phyloP scores from a whole-genome alignment of 2,888 invertebrate species.

The Norana najaformis region DNA sequence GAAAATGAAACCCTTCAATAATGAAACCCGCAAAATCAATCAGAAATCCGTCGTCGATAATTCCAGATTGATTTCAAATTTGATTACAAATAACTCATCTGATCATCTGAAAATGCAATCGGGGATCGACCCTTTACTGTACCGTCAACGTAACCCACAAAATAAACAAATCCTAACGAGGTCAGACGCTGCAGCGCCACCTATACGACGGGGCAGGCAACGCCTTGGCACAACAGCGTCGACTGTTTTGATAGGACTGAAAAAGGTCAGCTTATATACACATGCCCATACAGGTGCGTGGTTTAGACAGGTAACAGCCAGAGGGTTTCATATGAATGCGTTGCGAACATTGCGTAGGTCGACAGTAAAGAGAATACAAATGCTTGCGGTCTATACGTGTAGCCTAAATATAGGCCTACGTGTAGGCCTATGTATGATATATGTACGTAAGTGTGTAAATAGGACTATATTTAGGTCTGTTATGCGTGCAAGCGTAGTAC shows the following conservation, averaged over 20 bases:
- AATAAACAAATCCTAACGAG: background rate
- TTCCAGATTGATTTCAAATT: too few species aligned
- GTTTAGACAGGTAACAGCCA: background rate
- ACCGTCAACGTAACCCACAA: background rate
- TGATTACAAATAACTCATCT: too few species aligned
- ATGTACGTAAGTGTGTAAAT: too few species aligned
- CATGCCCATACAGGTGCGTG: background rate
- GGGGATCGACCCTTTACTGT: background rate
- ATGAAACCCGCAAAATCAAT: too few species aligned
- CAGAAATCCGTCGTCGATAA: too few species aligned
- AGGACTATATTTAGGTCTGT: too few species aligned
- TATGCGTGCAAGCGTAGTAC: too few species aligned
- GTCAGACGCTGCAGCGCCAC: background rate
- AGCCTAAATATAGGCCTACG: background rate
- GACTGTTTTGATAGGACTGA: background rate
- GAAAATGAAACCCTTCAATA: too few species aligned
- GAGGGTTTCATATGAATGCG: background rate
- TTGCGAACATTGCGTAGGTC: background rate
- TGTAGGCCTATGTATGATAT: background rate
- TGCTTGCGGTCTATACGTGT: background rate
- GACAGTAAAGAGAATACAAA: background rate
- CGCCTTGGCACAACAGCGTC: background rate
- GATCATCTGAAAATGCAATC: background rate
- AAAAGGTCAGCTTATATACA: background rate
- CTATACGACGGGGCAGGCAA: background rate